phyloP scores from a whole-genome alignment of 1,140 invertebrate genomes.

The Heliconius melpomene region DNA sequence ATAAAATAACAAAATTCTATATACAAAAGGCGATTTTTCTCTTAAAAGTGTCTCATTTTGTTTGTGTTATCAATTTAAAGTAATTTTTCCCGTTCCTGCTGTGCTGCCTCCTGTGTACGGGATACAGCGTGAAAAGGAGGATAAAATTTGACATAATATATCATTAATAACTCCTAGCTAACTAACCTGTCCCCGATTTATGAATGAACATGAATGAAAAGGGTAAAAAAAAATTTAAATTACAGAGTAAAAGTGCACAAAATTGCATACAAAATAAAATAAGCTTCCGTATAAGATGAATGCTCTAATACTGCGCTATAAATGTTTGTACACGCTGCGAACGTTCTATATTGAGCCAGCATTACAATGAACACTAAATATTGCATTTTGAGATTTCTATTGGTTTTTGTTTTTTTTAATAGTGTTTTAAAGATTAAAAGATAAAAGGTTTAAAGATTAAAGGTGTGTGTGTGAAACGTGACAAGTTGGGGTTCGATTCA shows the following conservation, averaged over 20 bases:
- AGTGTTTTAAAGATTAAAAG: background rate
- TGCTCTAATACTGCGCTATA: constrained; percentile 26
- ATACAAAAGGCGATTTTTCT: too few relatives aligned
- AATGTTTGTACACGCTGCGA: constrained; percentile 25
- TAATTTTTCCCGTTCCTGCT: too few relatives aligned
- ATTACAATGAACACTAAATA: constrained; percentile 21
- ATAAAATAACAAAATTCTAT: too few relatives aligned
- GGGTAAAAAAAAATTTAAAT: background rate
- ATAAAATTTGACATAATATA: background rate
- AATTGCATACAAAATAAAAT: constrained; percentile 20
- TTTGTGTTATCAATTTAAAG: too few relatives aligned
- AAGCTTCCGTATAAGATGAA: constrained; percentile 26
- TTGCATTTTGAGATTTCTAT: constrained; percentile 17
- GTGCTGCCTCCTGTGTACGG: too few relatives aligned
- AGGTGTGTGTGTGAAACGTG: too few relatives aligned
- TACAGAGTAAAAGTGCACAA: background rate
- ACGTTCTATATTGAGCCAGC: constrained; percentile 17
- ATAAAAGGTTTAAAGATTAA: too few relatives aligned
- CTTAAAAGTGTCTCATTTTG: too few relatives aligned
- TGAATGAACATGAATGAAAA: background rate
- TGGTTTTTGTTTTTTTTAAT: background rate
- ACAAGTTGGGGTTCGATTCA: too few relatives aligned
- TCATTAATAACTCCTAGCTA: background rate
- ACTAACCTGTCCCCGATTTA: background rate
- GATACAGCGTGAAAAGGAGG: too few relatives aligned